Percentiles rank a stretch among this genome's conserved stretches.
Evolutionary conservation across 2,113 vertebrate genomes (phyloP).

Genomic region (Halichoeres trimaculatus): DNA sequence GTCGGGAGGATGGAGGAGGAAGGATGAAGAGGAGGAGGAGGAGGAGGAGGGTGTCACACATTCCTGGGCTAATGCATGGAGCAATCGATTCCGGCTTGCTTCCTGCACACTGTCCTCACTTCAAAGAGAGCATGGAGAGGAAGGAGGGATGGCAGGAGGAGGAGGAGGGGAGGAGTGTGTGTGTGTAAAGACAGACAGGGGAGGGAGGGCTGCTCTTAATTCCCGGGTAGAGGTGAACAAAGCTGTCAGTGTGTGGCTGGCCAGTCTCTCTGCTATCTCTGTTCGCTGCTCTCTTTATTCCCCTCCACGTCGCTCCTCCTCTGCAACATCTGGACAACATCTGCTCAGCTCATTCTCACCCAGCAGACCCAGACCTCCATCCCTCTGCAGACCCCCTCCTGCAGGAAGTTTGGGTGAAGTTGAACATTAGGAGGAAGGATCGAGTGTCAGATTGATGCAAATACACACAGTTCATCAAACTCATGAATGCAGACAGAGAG

Average conservation of each 20-base stretch:
- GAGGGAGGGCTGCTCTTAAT: constrained; percentile 15
- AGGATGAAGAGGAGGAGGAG: constrained; percentile 39
- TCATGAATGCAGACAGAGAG: neutral
- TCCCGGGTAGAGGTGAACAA: constrained; percentile 71
- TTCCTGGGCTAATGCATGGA: constrained; percentile 78
- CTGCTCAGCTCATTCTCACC: constrained; percentile 66
- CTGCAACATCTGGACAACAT: constrained; percentile 70
- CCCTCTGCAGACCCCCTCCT: neutral
- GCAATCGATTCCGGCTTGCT: constrained; percentile 80
- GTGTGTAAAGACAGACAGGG: constrained; percentile 2
- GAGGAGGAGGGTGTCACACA: constrained; percentile 74
- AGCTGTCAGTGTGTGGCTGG: constrained; percentile 68
- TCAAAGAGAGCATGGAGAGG: constrained; percentile 64
- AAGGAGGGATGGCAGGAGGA: constrained; percentile 23
- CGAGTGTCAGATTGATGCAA: neutral
- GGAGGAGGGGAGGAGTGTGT: constrained; percentile 2
- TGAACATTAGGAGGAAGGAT: constrained; percentile 53
- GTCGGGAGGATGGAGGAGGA: constrained; percentile 41
- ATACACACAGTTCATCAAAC: neutral
- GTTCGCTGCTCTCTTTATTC: constrained; percentile 10
- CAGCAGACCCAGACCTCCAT: constrained; percentile 40
- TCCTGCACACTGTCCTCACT: constrained; percentile 72
- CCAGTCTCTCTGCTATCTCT: constrained; percentile 33
- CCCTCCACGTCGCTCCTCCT: constrained; percentile 1
- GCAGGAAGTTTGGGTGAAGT: constrained; percentile 71